Conservation (phyloP, 2,113 vertebrate genomes). For the Sakesphorus luctuosus region DNA sequence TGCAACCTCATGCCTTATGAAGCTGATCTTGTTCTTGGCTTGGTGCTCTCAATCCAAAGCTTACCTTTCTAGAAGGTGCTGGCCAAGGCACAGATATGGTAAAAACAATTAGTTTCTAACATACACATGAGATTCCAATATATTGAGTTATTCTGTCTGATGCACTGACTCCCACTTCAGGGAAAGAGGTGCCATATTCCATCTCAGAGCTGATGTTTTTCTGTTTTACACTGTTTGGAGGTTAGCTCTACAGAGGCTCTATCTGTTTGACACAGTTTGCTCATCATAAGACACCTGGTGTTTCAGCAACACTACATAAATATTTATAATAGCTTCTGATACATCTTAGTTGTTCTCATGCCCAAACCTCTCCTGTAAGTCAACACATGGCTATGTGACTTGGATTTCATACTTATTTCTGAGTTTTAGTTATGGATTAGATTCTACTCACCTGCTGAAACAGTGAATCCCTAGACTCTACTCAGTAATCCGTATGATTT, state of each 20-base stretch:
- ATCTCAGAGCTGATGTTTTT: not conserved
- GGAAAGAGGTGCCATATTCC: not conserved
- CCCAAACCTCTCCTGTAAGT: not conserved
- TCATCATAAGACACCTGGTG: not conserved
- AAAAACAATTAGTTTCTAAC: not conserved
- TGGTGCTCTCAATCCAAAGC: not conserved
- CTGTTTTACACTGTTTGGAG: not conserved
- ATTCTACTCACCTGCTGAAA: not conserved
- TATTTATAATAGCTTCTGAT: not conserved
- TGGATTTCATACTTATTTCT: not conserved
- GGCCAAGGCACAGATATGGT: not conserved
- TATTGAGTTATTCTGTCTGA: fast-evolving
- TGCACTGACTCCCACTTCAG: not conserved
- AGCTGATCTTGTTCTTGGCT: not conserved
- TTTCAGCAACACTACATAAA: not conserved
- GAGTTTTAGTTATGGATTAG: not conserved
- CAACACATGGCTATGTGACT: not conserved
- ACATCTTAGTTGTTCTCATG: not conserved
- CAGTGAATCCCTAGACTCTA: not conserved
- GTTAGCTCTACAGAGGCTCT: not conserved
- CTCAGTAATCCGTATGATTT: not conserved
- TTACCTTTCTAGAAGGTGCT: not conserved
- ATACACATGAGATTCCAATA: not conserved
- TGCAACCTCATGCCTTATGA: fast-evolving
- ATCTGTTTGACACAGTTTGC: not conserved